Evolutionary conservation across 2,113 vertebrate species (phyloP).

Genomic region (Pelmatolapia mariae): DNA sequence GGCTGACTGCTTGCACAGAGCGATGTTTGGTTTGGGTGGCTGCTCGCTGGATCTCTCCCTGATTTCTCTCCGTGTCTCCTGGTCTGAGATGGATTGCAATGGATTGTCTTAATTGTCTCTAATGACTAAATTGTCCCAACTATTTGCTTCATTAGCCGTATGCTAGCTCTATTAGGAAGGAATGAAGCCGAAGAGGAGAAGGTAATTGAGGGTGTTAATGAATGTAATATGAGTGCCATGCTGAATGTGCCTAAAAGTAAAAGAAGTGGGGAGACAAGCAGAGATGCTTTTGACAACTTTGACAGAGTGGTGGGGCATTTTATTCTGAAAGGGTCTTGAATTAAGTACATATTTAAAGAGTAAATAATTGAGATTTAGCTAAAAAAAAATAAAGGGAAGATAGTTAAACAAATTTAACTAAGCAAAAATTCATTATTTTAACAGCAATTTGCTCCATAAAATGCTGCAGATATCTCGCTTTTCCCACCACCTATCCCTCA

Average conservation of each 20-base stretch:
- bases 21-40: conserved; percentile 8
- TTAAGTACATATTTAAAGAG: neutral
- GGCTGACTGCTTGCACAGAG: neutral
- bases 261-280: neutral
- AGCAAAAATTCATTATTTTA: neutral
- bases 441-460: neutral
- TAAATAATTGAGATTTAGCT: neutral
- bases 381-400: neutral
- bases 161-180: conserved; percentile 64
- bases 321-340: neutral
- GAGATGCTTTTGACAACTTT: neutral
- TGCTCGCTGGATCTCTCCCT: conserved; percentile 8
- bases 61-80: neutral
- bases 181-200: conserved; percentile 37
- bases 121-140: conserved; percentile 73
- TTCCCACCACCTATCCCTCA: conserved; percentile 2
- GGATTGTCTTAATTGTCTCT: conserved; percentile 69
- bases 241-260: neutral
- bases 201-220: conserved; percentile 62
- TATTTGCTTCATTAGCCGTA: conserved; percentile 70
- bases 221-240: conserved; percentile 15
- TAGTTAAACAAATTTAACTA: neutral
- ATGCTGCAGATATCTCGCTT: conserved; percentile 4
- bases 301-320: neutral
- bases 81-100: conserved; percentile 48